Conservation (phyloP, 2,888 invertebrate genomes). For the Nasonovia ribisnigri region DNA sequence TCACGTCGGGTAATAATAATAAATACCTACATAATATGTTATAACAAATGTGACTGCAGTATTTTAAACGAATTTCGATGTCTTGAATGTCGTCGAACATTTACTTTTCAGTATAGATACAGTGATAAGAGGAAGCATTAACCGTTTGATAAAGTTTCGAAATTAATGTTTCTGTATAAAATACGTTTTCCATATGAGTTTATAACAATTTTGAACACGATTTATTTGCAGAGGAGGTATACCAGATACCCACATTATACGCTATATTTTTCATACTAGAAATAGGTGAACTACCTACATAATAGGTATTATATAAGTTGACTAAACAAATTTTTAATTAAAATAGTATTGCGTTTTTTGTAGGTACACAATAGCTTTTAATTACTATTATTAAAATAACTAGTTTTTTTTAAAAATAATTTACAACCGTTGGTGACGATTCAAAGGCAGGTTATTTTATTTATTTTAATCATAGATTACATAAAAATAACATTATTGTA, state of each 20-base stretch:
- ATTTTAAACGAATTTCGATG: not conserved
- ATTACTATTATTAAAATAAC: not conserved
- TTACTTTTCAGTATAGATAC: not conserved
- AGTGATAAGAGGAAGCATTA: not conserved
- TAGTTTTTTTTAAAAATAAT: not conserved
- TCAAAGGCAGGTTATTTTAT: not conserved
- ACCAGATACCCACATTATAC: too few relatives aligned
- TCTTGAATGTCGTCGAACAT: not conserved
- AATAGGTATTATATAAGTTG: not conserved
- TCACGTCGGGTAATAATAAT: not conserved
- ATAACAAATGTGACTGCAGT: not conserved
- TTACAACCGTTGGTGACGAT: not conserved
- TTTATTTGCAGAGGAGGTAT: not conserved
- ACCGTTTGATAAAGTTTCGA: not conserved
- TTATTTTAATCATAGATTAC: not conserved
- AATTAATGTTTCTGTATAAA: not conserved
- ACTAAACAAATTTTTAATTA: not conserved
- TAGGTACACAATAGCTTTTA: not conserved
- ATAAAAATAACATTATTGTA: not conserved
- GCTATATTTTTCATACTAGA: not conserved
- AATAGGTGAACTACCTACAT: not conserved
- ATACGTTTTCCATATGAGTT: not conserved
- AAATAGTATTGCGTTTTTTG: not conserved
- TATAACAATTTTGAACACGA: not conserved
- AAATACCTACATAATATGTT: not conserved